Evolutionary conservation across 2,113 vertebrate genomes (phyloP), one percentile per base, ranked within the genome.

Genomic region (Gopherus evgoodei): DNA sequence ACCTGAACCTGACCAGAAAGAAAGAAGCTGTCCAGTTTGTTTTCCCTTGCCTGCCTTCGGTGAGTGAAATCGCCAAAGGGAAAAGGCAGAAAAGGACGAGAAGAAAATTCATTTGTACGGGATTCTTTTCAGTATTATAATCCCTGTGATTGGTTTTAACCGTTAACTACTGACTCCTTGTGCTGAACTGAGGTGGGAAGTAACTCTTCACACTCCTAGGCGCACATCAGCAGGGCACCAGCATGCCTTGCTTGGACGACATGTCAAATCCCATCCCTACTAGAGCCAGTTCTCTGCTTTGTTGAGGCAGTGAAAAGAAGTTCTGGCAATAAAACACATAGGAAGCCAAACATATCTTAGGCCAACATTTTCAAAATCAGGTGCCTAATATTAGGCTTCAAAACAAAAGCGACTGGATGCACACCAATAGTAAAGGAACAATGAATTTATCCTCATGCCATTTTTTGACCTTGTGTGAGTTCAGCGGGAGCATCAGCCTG

Each of bases 401-500:
- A 76, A 44, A 24, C 24, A 42, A 44, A 27, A 25, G 38, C 11
- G 21, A 44, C 42, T 42, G 12, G 11, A 75, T 25, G 72, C 65
- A 57, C 52, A 19, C 35, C 29, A 11, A 72, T 1, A 59, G 19
- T 13, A 69, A 53, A 24, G 9, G 29, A 81, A 62, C 3, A 17
- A 31, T 83, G 16, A 69, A 85, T 21, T 11, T 50, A 24, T 38
- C 17, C n/a, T 13, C 35, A 4, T 21, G 75, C 29, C 84, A 69
- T 0, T 0, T 21, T 72, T 87, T 62, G 2, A 12, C 16, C 16
- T 7, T 27, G 62, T 6, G 31, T 4, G 31, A 65, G 31, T 65
- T 35, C 31, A 19, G 62, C n/a, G 8, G 38, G 54, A 24, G 6
- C 10, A 38, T 75, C 24, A 38, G 17, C 38, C 10, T 49, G 50